A percentile compares a stretch with the other conserved stretches of the same genome.
These are phyloP conservation scores for Rhabditoides inermis DNA, from an alignment of 2,888 invertebrate genomes.

Conservation along the genomic window DNA sequence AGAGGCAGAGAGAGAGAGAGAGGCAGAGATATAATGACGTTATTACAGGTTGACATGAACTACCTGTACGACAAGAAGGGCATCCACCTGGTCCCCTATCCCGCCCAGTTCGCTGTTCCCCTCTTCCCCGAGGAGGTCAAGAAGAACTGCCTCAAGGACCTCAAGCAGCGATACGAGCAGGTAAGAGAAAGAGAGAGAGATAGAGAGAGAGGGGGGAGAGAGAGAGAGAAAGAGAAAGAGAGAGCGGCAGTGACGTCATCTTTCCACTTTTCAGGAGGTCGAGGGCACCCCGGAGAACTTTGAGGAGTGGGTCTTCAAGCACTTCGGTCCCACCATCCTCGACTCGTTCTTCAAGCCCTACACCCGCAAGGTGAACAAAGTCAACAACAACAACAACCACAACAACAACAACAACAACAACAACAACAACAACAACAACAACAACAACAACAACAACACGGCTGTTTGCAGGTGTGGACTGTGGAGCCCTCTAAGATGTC, in stretches of 20 bases:
- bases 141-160: slow-evolving; percentile 36
- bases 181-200: slow-evolving; percentile 10
- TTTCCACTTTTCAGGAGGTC: slow-evolving; percentile 8
- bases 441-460: neutral
- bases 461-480: slow-evolving; percentile 41
- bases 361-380: slow-evolving; percentile 39
- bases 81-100: slow-evolving; percentile 49
- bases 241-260: neutral
- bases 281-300: slow-evolving; percentile 36
- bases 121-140: slow-evolving; percentile 46
- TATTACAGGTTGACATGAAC: slow-evolving; percentile 44
- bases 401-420: no score
- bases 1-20: no score
- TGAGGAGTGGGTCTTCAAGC: slow-evolving; percentile 48
- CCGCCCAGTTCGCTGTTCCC: slow-evolving; percentile 51
- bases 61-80: slow-evolving; percentile 41
- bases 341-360: slow-evolving; percentile 50
- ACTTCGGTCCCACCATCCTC: slow-evolving; percentile 49
- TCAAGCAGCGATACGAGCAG: slow-evolving; percentile 49
- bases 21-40: no score
- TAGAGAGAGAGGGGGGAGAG: neutral
- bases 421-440: slow-evolving; percentile 37
- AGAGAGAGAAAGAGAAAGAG: slow-evolving; percentile 1
- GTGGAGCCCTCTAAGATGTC: slow-evolving; percentile 49
- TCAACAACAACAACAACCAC: neutral